phyloP scores from a whole-genome alignment of 2,113 vertebrate species.

The Hippolais icterina region DNA sequence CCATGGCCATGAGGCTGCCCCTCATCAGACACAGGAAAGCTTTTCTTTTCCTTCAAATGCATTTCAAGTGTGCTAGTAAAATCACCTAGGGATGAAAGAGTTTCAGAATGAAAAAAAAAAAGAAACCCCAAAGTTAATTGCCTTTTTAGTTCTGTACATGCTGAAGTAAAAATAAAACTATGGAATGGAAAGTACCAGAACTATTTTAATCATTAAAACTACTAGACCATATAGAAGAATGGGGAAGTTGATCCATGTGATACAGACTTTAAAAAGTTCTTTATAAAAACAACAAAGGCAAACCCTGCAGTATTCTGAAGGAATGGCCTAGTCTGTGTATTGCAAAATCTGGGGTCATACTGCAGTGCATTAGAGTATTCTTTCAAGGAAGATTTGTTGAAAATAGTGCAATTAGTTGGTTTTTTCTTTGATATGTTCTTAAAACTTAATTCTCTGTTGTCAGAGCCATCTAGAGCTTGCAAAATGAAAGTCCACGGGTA shows the following conservation, averaged over 20 bases:
- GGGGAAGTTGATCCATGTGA: constrained; percentile 58
- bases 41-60: neutral
- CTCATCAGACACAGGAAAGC: neutral
- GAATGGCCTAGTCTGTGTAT: neutral
- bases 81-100: neutral
- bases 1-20: neutral
- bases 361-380: neutral
- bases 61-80: neutral
- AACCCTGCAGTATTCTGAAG: neutral
- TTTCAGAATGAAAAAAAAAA: neutral
- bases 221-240: constrained; percentile 51
- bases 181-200: constrained; percentile 56
- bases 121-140: neutral
- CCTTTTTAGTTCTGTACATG: neutral
- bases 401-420: neutral
- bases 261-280: neutral
- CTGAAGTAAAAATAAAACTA: constrained; percentile 51
- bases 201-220: constrained; percentile 56
- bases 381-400: neutral
- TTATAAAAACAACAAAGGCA: neutral
- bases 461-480: neutral
- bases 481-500: neutral
- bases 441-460: neutral
- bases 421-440: neutral
- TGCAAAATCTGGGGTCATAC: neutral